Conservation (phyloP, 2,113 vertebrate genomes). For the Ornithorhynchus anatinus region DNA sequence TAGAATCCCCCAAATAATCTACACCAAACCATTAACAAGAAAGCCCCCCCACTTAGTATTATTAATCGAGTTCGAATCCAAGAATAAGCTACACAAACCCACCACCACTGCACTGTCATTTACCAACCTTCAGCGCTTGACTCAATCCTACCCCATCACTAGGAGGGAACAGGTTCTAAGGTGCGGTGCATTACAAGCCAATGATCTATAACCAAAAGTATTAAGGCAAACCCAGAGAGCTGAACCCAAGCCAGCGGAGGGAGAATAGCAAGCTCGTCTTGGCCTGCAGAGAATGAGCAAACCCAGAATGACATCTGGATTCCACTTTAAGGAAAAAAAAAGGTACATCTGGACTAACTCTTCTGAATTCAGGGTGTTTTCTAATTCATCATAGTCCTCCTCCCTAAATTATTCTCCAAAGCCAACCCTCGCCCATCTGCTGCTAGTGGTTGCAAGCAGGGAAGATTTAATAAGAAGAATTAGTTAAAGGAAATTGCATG, state of each 20-base stretch:
- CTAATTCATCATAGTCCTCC: not conserved
- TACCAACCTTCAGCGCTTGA: not conserved
- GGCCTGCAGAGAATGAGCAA: not conserved
- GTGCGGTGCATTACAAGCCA: not conserved
- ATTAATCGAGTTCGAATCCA: no score
- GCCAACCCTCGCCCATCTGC: not conserved
- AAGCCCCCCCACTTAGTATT: no score
- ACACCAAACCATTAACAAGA: no score
- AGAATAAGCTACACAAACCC: no score
- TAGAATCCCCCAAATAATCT: no score
- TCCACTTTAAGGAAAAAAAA: not conserved
- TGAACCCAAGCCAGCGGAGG: not conserved
- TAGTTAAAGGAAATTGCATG: not conserved
- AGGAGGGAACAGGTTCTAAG: not conserved
- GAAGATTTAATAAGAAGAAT: not conserved
- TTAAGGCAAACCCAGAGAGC: not conserved
- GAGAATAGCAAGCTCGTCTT: not conserved
- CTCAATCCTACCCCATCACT: not conserved
- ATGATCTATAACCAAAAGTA: not conserved
- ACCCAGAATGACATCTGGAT: not conserved
- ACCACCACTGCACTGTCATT: no score
- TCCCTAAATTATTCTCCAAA: not conserved
- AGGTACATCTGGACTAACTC: not conserved
- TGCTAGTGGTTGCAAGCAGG: not conserved
- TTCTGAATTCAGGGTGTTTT: not conserved